phyloP scores from a whole-genome alignment of 2,888 invertebrate genomes.

The Ypsolopha scabrella region DNA sequence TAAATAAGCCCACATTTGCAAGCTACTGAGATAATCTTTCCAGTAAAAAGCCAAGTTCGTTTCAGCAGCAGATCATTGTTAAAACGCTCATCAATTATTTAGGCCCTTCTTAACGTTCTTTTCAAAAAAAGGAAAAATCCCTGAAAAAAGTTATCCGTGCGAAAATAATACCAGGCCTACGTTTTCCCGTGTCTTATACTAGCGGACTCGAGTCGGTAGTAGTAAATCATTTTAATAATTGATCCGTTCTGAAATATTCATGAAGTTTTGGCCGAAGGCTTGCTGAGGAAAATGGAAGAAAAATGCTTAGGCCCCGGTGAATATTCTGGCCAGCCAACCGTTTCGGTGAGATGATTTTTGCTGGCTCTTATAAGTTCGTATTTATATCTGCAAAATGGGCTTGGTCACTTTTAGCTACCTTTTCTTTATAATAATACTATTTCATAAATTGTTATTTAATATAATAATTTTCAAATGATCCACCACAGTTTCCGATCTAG shows the following conservation, averaged over 20 bases:
- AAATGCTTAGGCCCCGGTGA: slow-evolving; percentile 40
- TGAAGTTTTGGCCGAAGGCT: slow-evolving; percentile 53
- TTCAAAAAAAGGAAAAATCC: slow-evolving; percentile 6
- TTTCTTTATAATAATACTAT: too few species aligned
- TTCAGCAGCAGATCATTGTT: slow-evolving; percentile 1
- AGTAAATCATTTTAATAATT: slow-evolving; percentile 70
- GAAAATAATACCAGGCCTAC: slow-evolving; percentile 29
- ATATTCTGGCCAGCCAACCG: slow-evolving; percentile 42
- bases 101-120: slow-evolving; percentile 6
- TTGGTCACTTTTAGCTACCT: not conserved
- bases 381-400: too few species aligned
- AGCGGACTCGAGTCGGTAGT: slow-evolving; percentile 32
- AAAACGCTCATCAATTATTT: slow-evolving; percentile 6
- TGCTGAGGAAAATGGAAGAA: slow-evolving; percentile 52
- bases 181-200: slow-evolving; percentile 26
- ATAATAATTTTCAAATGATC: too few species aligned
- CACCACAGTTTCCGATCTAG: too few species aligned
- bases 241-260: slow-evolving; percentile 64
- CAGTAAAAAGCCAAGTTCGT: not conserved
- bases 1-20: too few species aligned
- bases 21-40: not conserved
- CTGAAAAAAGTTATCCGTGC: slow-evolving; percentile 7
- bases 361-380: too few species aligned
- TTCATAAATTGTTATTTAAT: too few species aligned
- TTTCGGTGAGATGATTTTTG: slow-evolving; percentile 19